A percentile compares a stretch with the other conserved stretches of the same genome.
These are phyloP conservation scores for Littorina saxatilis DNA, from an alignment of 1,140 invertebrate species.

Conservation along the genomic window DNA sequence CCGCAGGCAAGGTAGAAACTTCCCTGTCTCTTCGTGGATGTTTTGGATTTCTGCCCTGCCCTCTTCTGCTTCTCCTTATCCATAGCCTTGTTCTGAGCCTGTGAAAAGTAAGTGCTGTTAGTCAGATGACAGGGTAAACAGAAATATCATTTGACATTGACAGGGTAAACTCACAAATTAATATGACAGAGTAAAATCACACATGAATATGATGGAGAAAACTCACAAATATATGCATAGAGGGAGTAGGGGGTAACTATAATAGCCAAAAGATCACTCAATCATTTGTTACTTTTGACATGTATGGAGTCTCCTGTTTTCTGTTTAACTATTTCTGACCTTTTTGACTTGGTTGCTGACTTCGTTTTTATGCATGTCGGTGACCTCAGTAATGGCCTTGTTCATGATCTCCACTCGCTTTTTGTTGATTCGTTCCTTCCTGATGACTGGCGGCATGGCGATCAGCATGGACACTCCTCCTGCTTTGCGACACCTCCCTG, in stretches of 20 bases:
- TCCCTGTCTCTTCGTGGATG: not conserved
- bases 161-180: no score
- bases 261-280: no score
- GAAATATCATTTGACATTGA: no score
- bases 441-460: constrained; percentile 29
- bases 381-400: constrained; percentile 35
- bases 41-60: not conserved
- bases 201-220: no score
- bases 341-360: not conserved
- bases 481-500: constrained; percentile 45
- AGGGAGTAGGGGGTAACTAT: no score
- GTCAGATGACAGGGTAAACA: no score
- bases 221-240: no score
- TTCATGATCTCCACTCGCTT: constrained; percentile 38
- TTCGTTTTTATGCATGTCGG: constrained; percentile 12
- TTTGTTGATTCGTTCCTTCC: constrained; percentile 39
- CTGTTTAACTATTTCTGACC: not conserved
- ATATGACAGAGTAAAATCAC: no score
- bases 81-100: constrained; percentile 26
- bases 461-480: constrained; percentile 41
- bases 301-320: no score
- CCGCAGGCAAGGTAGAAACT: not conserved
- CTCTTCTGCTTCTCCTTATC: constrained; percentile 6
- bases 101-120: no score
- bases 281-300: no score